These are phyloP conservation scores for Urocolius indicus DNA, from an alignment of 2,113 vertebrate genomes.

Conservation along the genomic window DNA sequence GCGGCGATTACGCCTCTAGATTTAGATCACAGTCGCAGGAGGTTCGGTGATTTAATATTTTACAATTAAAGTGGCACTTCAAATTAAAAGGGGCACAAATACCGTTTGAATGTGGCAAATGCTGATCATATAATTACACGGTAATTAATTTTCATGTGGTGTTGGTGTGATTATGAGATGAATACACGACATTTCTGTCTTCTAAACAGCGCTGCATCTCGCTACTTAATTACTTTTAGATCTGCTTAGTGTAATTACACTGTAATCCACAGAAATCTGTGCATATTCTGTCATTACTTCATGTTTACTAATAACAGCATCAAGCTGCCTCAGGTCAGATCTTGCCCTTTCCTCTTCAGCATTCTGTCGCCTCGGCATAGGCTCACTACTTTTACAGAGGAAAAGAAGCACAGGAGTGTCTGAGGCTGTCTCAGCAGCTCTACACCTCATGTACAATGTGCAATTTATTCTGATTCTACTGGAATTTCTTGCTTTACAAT, in stretches of 20 bases:
- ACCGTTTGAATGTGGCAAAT: conserved; percentile 9
- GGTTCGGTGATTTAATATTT: conserved; percentile 53
- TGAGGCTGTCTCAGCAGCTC: not conserved
- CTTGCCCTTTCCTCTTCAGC: not conserved
- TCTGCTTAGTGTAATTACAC: conserved; percentile 47
- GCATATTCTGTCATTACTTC: conserved; percentile 7
- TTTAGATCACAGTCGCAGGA: conserved; percentile 18
- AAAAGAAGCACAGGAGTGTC: not conserved
- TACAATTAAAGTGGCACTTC: conserved; percentile 35
- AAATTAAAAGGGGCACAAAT: conserved; percentile 47
- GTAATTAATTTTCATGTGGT: conserved; percentile 49
- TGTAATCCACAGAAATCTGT: conserved; percentile 24
- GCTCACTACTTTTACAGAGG: not conserved
- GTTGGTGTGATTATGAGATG: not conserved
- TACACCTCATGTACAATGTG: not conserved
- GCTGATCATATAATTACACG: conserved; percentile 28
- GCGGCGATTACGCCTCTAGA: not conserved
- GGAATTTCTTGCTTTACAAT: not conserved
- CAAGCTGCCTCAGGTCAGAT: not conserved
- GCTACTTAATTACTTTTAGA: conserved; percentile 57
- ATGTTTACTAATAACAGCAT: not conserved
- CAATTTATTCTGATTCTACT: not conserved
- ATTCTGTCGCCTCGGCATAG: not conserved
- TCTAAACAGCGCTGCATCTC: conserved; percentile 23
- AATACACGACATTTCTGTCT: conserved; percentile 26